These are phyloP conservation scores for Helicoverpa assulta DNA, from an alignment of 2,888 invertebrate genomes.

Conservation along the genomic window DNA sequence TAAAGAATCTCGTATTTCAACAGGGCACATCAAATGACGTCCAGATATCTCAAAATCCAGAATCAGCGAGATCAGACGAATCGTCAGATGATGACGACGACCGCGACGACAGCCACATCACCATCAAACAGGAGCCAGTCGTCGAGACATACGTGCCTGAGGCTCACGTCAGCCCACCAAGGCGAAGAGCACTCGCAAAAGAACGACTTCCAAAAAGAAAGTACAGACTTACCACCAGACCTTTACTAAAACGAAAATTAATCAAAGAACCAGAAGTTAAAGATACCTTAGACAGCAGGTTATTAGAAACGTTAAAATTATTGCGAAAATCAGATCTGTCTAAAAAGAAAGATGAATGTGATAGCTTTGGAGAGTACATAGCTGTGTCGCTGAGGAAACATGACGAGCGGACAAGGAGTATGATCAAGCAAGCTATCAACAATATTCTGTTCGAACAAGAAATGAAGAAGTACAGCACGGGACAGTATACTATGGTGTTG, in stretches of 20 bases:
- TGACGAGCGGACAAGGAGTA: slow-evolving; percentile 82
- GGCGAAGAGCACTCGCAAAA: slow-evolving; percentile 17
- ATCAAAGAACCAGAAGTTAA: slow-evolving; percentile 37
- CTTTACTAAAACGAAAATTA: slow-evolving; percentile 58
- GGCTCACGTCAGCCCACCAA: not conserved
- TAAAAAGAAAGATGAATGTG: slow-evolving; percentile 84
- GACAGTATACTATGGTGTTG: slow-evolving; percentile 74
- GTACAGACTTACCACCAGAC: slow-evolving; percentile 44
- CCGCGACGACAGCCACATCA: slow-evolving; percentile 59
- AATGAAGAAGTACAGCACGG: slow-evolving; percentile 81
- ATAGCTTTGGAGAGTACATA: slow-evolving; percentile 85
- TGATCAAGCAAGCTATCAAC: slow-evolving; percentile 87
- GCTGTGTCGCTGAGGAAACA: slow-evolving; percentile 84
- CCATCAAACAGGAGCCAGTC: slow-evolving; percentile 73
- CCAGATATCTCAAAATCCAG: slow-evolving; percentile 28
- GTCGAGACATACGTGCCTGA: slow-evolving; percentile 37
- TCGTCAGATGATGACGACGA: slow-evolving; percentile 59
- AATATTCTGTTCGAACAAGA: slow-evolving; percentile 86
- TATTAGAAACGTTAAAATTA: slow-evolving; percentile 72
- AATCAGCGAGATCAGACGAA: slow-evolving; percentile 42
- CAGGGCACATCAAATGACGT: slow-evolving; percentile 44
- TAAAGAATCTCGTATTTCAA: slow-evolving; percentile 2
- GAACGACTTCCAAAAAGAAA: slow-evolving; percentile 17
- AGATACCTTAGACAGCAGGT: slow-evolving; percentile 66
- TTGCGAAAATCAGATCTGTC: slow-evolving; percentile 71